Evolutionary conservation across 2,888 invertebrate species (phyloP), one percentile per base, ranked within the genome.

Genomic region (Spodoptera littoralis): DNA sequence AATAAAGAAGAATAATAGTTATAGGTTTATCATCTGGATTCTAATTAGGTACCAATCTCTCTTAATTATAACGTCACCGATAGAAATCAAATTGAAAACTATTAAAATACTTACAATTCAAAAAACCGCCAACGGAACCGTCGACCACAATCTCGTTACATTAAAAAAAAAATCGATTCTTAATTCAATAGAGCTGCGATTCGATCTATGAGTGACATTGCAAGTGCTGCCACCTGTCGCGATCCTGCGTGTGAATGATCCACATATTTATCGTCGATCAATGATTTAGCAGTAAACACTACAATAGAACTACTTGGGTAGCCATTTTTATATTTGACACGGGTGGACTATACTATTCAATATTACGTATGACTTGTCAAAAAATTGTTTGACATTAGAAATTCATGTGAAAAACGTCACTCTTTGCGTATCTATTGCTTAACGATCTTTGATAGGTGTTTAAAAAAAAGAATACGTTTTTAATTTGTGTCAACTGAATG

Each of bases 201-300:
- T 86, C 73, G 81, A 87, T 85, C 85, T 85, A 81, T 86, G 65
- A 78, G 69, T 82, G 84, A 85, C 86, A 84, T 82, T 79, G 82
- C 88, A 82, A 85, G 89, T 90, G 88, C 85, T 80, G 88, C 86
- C 90, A 92, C 92, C 92, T 92, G 91, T 88, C 85, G 85, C 74
- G 86, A 84, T 81, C 77, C 77, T 82, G 73, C 84, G 86, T 90
- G 89, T 90, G 90, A 91, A 91, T 88, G 82, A 83, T 82, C 84
- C 81, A 76, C 85, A 88, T 78, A 79, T 90, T 90, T 89, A 92
- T 92, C 85, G 88, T 73, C 82, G 82, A 87, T 88, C 89, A 87
- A 92, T 94, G 94, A 94, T 92, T 93, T 92, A 86, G 91, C 93
- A 91, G 85, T 88, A 92, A 86, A 80, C 77, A 77, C 80, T 61